Conservation (phyloP, 2,113 vertebrate species). For the Clupea harengus region DNA sequence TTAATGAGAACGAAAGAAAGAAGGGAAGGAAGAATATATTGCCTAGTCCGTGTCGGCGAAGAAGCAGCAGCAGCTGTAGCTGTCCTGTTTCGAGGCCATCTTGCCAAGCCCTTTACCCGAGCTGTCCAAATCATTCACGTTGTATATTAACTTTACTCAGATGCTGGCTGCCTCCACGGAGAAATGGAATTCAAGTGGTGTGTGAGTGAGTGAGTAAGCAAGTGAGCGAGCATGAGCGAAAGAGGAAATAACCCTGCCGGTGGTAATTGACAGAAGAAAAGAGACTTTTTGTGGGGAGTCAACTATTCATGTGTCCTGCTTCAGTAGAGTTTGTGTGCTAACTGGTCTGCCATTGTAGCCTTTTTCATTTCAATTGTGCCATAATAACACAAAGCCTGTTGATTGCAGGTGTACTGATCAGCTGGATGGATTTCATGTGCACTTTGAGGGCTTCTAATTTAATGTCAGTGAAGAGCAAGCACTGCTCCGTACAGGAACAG, state of each 20-base stretch:
- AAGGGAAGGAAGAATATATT: conserved; percentile 16
- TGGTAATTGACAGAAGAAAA: not conserved
- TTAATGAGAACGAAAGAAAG: not conserved
- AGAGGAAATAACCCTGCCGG: not conserved
- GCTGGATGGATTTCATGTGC: conserved; percentile 18
- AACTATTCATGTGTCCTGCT: not conserved
- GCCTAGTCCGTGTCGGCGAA: not conserved
- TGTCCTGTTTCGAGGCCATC: not conserved
- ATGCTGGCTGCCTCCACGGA: not conserved
- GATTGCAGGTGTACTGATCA: conserved; percentile 38
- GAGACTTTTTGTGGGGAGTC: not conserved
- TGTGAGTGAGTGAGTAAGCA: not conserved
- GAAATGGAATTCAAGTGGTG: not conserved
- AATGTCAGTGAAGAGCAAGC: not conserved
- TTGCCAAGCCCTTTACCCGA: conserved; percentile 1
- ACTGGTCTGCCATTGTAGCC: conserved; percentile 45
- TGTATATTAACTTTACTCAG: conserved; percentile 11
- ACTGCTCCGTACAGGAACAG: not conserved
- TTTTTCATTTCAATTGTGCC: conserved; percentile 39
- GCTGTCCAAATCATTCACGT: conserved; percentile 9
- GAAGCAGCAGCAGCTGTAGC: not conserved
- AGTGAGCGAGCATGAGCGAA: not conserved
- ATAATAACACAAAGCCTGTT: conserved; percentile 42
- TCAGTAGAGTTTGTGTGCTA: conserved; percentile 22
- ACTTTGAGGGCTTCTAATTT: conserved; percentile 14